Conservation (phyloP, 53 echinoderm and acorn worm genomes). For the Paracentrotus lividus region DNA sequence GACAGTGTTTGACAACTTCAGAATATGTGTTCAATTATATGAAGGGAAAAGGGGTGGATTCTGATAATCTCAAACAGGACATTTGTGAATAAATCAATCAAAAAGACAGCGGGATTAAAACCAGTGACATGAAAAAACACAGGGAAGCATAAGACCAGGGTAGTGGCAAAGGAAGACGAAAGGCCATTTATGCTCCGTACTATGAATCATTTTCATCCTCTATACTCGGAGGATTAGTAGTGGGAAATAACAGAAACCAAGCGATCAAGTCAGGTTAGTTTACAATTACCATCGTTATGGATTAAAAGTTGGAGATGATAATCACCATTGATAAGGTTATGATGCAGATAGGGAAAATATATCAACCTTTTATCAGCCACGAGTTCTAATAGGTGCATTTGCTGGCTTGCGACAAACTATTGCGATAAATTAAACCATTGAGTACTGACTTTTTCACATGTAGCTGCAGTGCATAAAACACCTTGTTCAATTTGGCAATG, state of each 20-base stretch:
- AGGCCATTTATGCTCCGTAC: conserved; percentile 12
- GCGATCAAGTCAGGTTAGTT: not conserved
- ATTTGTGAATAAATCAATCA: conserved; percentile 33
- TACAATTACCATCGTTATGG: not conserved
- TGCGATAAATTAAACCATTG: no score
- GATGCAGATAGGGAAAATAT: not conserved
- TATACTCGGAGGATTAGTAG: not conserved
- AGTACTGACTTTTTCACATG: no score
- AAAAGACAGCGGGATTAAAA: not conserved
- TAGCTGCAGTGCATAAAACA: no score
- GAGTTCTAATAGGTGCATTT: no score
- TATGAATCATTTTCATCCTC: not conserved
- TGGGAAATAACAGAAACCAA: not conserved
- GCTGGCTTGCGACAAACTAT: no score
- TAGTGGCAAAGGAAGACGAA: not conserved
- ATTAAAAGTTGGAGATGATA: not conserved
- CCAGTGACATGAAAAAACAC: conserved; percentile 9
- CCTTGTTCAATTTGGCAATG: no score
- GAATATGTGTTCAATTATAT: not conserved
- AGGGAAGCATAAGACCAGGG: not conserved
- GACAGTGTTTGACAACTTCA: conserved; percentile 25
- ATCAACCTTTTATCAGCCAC: no score
- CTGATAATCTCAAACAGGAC: not conserved
- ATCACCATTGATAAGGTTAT: not conserved
- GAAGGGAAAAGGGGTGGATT: conserved; percentile 5